Base-by-base conservation (phyloP, 2,888 invertebrate species). In the Pseudolycoriella hygida region DNA sequence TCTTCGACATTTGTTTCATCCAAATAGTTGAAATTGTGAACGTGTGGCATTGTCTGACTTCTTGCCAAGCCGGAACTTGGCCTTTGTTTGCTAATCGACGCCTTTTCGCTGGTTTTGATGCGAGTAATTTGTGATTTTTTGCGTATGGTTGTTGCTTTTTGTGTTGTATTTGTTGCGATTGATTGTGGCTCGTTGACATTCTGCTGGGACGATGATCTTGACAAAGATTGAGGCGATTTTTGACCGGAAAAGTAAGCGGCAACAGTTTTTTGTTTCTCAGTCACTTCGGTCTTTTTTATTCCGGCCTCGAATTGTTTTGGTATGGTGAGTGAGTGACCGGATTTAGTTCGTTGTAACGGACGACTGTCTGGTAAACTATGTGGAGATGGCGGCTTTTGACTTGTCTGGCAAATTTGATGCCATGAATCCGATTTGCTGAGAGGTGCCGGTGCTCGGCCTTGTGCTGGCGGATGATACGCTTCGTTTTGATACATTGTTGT, bases 1-100 rank as follows among this genome's bases (percentile, higher is more conserved):
- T 79, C 80, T 61, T 89, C 89, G 49, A 87, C 82, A 67, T 87
- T 84, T 66, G 71, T 77, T 64, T 83, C 84, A 64, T 82, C 84
- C 58, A 78, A 69, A 60, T 75, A 60, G 62, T 76, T 74, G 45
- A 78, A 68, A 56, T 67, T 68, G n/a, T 68, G 67, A 51, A 83
- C 74, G 51, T 80, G 76, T 6, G 82, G 82, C 74, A 84, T 74
- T 32, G 85, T 85, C 57, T 77, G 76, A 62, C 83, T 84, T 55
- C 83, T 74, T 49, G 75, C 72, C 54, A 85, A 63, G 46, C 73
- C 71, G 53, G 71, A 70, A 32, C 65, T 59, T 52, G 65, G 62
- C 48, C 63, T 63, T 43, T 66, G 64, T 42, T 58, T 62, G 38
- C 59, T 53, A 12, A 63, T 62, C 8, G 71, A 69, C 1, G 67